Evolutionary conservation across 2,797 vertebrate genomes (phyloP), one percentile per base, ranked within the genome.

Genomic region (Gambelia wislizenii): DNA sequence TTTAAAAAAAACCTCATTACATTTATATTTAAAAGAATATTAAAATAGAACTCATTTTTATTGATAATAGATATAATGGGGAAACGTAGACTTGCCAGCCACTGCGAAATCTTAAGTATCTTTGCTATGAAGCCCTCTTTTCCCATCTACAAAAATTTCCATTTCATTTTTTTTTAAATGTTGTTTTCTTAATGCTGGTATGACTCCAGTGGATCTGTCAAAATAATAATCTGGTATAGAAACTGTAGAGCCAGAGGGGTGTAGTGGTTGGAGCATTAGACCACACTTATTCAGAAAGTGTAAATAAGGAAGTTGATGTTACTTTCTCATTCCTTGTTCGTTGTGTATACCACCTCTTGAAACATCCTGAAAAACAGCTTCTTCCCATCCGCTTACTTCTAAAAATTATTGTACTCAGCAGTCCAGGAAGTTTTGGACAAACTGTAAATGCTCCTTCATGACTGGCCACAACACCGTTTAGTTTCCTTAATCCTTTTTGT

Each of bases 381-480:
- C 91, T 95, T 92, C 90, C 79, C 89, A 89, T 54, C 0, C 79
- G 77, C 93, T 94, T 96, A 86, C 83, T 84, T 92, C 86, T 90
- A 75, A 90, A 95, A 94, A 92, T 77, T 44, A 90, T 86, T 87
- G 39, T 27, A 61, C 61, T 92, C 92, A 93, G 92, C 77, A 91
- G 91, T 88, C 78, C 49, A 27, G 61, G 54, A 0, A 87, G 91
- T 10, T 96, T 93, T 93, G 96, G 95, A 95, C 96, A 96, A 8
- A 4, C 61, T 86, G 81, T 92, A 93, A 95, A 96, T 92, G 91
- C 86, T 20, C 92, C 93, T 93, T 94, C 94, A 94, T 82, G 94
- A 61, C 83, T 86, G 80, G 84, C 89, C 91, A 84, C 76, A 54
- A 85, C 87, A 9, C 77, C 91, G 74, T 89, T 90, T 85, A 92